A percentile compares a stretch with the other conserved stretches of the same genome.
These are phyloP conservation scores for Osmoderma eremita DNA, from an alignment of 2,888 invertebrate genomes.

Conservation along the genomic window DNA sequence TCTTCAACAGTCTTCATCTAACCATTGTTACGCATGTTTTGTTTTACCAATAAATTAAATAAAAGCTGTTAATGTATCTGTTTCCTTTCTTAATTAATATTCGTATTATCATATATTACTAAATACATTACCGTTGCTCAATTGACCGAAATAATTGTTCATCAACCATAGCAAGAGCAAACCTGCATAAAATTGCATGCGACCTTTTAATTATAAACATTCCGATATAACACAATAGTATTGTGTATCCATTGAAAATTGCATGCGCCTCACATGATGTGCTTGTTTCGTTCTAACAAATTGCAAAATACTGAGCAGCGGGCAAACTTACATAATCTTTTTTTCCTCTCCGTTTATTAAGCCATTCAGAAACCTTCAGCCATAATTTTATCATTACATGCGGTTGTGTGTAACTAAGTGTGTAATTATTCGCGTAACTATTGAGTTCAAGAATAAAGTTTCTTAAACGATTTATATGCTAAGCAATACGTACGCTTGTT, in stretches of 20 bases:
- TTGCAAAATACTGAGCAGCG: background rate
- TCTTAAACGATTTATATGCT: slow-evolving; percentile 5
- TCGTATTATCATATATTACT: too few relatives aligned
- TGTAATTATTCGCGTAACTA: slow-evolving; percentile 24
- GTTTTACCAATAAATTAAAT: too few relatives aligned
- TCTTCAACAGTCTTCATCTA: too few relatives aligned
- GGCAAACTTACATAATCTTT: slow-evolving; percentile 14
- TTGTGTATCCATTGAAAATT: background rate
- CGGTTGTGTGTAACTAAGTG: slow-evolving; percentile 18
- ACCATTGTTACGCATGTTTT: too few relatives aligned
- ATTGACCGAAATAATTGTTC: slow-evolving; percentile 4
- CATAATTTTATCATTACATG: slow-evolving; percentile 7
- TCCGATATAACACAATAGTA: background rate
- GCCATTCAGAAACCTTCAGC: slow-evolving; percentile 8
- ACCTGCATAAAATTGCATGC: slow-evolving; percentile 1
- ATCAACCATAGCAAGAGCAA: slow-evolving; percentile 1
- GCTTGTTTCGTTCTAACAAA: too few relatives aligned
- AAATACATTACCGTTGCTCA: background rate
- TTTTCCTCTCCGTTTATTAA: slow-evolving; percentile 4
- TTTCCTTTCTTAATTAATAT: too few relatives aligned
- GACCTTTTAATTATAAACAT: slow-evolving; percentile 6
- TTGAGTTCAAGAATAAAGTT: slow-evolving; percentile 23
- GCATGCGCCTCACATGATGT: background rate
- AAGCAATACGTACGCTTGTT: slow-evolving; percentile 6
- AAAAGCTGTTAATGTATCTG: too few relatives aligned